Conservation (phyloP, 2,113 vertebrate genomes). For the Greenwoodochromis staneri region DNA sequence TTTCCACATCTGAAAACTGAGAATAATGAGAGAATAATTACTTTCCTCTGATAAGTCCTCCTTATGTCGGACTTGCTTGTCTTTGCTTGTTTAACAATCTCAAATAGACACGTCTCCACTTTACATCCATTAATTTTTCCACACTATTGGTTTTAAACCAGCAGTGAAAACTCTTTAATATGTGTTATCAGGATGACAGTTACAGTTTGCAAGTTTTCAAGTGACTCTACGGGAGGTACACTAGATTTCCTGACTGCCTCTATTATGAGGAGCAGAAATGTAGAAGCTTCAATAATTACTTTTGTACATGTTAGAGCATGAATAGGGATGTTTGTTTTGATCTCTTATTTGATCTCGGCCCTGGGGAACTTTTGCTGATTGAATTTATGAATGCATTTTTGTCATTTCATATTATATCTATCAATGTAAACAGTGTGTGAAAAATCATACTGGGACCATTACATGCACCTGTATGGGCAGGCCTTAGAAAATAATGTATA, state of each 20-base stretch:
- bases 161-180: not conserved
- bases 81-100: constrained; percentile 3
- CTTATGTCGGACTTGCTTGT: not conserved
- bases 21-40: constrained; percentile 30
- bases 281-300: not conserved
- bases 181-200: constrained; percentile 21
- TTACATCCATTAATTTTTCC: not conserved
- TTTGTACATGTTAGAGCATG: not conserved
- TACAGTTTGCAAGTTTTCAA: not conserved
- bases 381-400: not conserved
- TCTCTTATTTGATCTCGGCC: not conserved
- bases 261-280: not conserved
- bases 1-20: not conserved
- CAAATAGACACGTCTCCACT: not conserved
- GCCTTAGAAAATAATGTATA: not conserved
- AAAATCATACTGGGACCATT: not conserved
- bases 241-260: not conserved
- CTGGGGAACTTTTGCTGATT: not conserved
- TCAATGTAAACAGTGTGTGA: not conserved
- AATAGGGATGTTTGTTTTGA: not conserved
- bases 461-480: not conserved
- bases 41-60: not conserved
- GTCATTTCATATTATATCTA: not conserved
- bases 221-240: not conserved
- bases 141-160: not conserved